A percentile compares a stretch with the other conserved stretches of the same genome.
Conservation (phyloP, 1,140 invertebrate genomes). For the Drosophila lacertosa region DNA sequence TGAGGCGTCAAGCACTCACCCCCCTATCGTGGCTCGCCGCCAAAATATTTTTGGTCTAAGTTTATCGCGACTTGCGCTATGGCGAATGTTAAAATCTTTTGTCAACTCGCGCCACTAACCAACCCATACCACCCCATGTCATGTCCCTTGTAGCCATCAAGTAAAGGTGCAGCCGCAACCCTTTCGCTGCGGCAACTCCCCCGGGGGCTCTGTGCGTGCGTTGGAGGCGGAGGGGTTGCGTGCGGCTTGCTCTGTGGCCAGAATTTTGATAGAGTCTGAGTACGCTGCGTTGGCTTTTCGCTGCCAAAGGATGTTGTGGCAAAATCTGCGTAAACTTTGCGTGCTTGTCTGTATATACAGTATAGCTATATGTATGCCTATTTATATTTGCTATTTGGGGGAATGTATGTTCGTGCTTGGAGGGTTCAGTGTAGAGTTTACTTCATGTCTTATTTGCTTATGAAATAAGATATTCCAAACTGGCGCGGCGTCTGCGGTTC, state of each 20-base stretch:
- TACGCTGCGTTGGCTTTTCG: slow-evolving; percentile 31
- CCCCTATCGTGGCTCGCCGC: slow-evolving; percentile 38
- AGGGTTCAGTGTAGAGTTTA: slow-evolving; percentile 51
- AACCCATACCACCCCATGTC: not conserved
- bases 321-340: slow-evolving; percentile 77
- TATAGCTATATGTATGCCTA: slow-evolving; percentile 9
- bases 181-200: slow-evolving; percentile 63
- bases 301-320: slow-evolving; percentile 58
- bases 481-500: slow-evolving; percentile 19
- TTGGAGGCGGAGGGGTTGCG: slow-evolving; percentile 5
- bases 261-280: slow-evolving; percentile 71
- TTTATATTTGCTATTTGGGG: slow-evolving; percentile 37
- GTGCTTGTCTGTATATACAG: slow-evolving; percentile 6
- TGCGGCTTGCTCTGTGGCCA: slow-evolving; percentile 61
- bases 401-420: slow-evolving; percentile 12
- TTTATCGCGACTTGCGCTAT: slow-evolving; percentile 61
- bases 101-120: slow-evolving; percentile 40
- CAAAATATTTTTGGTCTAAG: slow-evolving; percentile 71
- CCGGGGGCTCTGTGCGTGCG: slow-evolving; percentile 58
- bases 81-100: slow-evolving; percentile 71
- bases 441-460: slow-evolving; percentile 79
- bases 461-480: slow-evolving; percentile 73
- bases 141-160: slow-evolving; percentile 9
- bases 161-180: slow-evolving; percentile 68
- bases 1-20: slow-evolving; percentile 24